Evolutionary conservation across 2,888 invertebrate species (phyloP), one percentile per base, ranked within the genome.

Genomic region (Parnassius smintheus): DNA sequence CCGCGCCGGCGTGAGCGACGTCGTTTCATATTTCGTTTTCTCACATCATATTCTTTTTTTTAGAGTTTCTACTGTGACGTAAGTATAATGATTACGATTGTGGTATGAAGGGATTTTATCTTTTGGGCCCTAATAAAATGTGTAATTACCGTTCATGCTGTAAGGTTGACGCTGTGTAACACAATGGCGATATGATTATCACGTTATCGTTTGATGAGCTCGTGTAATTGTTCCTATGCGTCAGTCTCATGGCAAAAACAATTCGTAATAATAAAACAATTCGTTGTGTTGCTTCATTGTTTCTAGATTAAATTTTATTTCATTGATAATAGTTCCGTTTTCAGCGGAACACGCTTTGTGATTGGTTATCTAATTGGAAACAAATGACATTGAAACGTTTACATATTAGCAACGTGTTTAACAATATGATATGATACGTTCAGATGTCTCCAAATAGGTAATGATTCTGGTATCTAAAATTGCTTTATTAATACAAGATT

Each of bases 1-100:
- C 60, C 61, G 65, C 65, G 53, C 65, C 63, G 62, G 53, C 51
- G 11, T 45, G 59, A 45, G 52, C 8, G 58, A 3, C 9, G 52
- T 13, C 52, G 12, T 49, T 52, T 35, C 35, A 22, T 58, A 12
- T 25, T 45, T 49, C 13, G n/a, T 13, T 49, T 13, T 49, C 49
- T 49, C 46, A 7, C 45, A 45, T 45, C 45, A 52, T n/a, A 7
- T 46, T 42, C 25, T 11, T 25, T 13, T n/a, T 59, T 7, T 53
- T 53, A 35, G n/a, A 13, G 46, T 41, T 18, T 2, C 46, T n/a
- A 52, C n/a, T 41, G n/a, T 0, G 10, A 12, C 4, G 53, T 59
- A 53, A 53, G 48, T 53, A 48, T 35, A 2, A 22, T 22, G 50
- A 12, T 51, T 22, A 42, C n/a, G 8, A 51, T 18, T 35, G 7